Base-by-base conservation (phyloP, 2,797 vertebrate genomes). In the Enteromius mattozi region DNA sequence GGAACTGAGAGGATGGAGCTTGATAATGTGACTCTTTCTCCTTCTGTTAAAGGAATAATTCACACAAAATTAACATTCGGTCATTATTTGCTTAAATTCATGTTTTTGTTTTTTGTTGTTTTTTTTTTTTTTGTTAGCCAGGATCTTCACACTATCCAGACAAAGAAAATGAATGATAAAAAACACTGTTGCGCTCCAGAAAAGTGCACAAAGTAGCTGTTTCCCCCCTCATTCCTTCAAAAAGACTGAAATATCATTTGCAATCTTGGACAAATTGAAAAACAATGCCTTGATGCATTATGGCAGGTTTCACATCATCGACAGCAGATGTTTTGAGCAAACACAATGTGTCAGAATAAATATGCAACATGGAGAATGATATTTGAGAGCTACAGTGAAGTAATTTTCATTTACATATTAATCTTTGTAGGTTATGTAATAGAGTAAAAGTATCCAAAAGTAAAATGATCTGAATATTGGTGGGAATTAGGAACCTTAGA, bases 1-100 rank as follows among this genome's bases (percentile, higher is more conserved):
- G 90, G 88, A 91, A 93, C 91, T 91, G 91, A 86, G 88, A 89
- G 89, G 90, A 88, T 90, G 92, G 81, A 92, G 88, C 87, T 87
- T 93, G 93, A 94, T 92, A 87, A 91, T 90, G 91, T 83, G 91
- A 91, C 92, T 90, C 91, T 91, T 90, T 89, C 80, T 84, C 72
- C 83, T 69, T 14, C 69, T 7, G 51, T 80, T 85, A 30, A 77
- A 83, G 17, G 47, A 40, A 77, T 69, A n/a, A 40, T 56, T 56
- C 47, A 33, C 1, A 1, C 33, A 51, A 37, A 66, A 68, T 21
- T 6, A 27, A 51, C 35, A 37, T 16, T 63, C 14, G 7, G 2
- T 27, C 42, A 78, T 74, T 0, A 37, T 66, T 75, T 45, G 2
- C 21, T 47, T 10, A n/a, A 10, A 24, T 17, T 68, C 14, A 47